phyloP scores from a whole-genome alignment of 2,113 vertebrate species.

The Ranitomeya imitator region DNA sequence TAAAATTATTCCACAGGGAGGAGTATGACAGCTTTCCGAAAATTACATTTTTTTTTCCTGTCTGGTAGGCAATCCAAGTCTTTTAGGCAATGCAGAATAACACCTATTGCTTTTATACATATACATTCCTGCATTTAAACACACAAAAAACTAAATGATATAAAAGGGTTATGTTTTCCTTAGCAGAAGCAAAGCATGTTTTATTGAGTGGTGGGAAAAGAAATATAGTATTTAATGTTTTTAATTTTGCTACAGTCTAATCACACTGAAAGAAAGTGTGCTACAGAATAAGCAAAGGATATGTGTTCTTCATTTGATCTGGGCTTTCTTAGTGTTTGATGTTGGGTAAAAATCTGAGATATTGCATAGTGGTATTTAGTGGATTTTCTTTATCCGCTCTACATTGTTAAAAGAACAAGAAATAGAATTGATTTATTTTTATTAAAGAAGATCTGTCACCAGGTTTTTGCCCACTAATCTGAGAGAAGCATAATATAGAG shows the following conservation, averaged over 20 bases:
- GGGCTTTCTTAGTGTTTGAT: not conserved
- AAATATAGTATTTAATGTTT: not conserved
- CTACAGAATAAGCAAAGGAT: not conserved
- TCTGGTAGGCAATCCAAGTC: not conserved
- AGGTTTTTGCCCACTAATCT: too few relatives aligned
- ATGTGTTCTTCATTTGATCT: not conserved
- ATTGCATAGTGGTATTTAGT: not conserved
- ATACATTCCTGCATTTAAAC: not conserved
- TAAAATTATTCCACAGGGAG: conserved; percentile 39
- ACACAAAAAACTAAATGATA: not conserved
- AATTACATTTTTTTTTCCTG: conserved; percentile 22
- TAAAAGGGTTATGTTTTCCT: not conserved
- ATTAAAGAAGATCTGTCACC: too few relatives aligned
- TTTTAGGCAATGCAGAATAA: not conserved
- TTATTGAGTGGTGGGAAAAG: not conserved
- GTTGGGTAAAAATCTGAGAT: not conserved
- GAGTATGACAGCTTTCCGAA: not conserved
- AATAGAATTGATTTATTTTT: not conserved
- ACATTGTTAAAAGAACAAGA: not conserved
- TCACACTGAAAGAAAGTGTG: not conserved
- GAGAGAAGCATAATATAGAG: too few relatives aligned
- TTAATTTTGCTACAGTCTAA: not conserved
- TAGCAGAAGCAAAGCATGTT: not conserved
- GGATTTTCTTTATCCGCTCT: not conserved
- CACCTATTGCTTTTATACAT: not conserved